Evolutionary conservation across 2,888 invertebrate species (phyloP).

Genomic region (Rhingia campestris): DNA sequence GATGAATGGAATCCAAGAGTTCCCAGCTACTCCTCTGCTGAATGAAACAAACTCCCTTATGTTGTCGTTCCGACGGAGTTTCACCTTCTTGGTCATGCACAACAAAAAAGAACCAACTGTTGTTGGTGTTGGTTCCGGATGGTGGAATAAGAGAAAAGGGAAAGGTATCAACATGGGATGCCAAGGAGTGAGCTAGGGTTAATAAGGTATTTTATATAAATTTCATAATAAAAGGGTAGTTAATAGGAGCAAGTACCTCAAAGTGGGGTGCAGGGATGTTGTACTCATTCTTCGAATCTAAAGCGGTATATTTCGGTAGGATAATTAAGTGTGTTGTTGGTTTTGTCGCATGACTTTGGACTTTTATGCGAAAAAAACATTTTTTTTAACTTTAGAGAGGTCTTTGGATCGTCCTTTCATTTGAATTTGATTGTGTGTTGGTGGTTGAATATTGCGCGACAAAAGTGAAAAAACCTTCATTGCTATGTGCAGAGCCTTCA

Average conservation of each 20-base stretch:
- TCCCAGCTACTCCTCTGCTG: background rate
- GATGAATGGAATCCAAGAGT: slow-evolving; percentile 44
- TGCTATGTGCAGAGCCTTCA: slow-evolving; percentile 27
- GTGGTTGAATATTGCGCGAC: background rate
- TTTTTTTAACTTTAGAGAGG: slow-evolving; percentile 2
- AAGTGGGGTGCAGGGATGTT: slow-evolving; percentile 2
- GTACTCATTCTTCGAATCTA: background rate
- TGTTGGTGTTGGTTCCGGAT: slow-evolving; percentile 54
- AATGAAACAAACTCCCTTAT: slow-evolving; percentile 35
- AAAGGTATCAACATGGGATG: slow-evolving; percentile 29
- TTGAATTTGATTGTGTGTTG: slow-evolving; percentile 15
- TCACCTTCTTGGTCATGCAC: slow-evolving; percentile 8
- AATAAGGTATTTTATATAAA: slow-evolving; percentile 59
- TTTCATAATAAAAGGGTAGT: slow-evolving; percentile 45
- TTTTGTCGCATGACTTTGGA: slow-evolving; percentile 1
- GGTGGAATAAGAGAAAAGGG: slow-evolving; percentile 37
- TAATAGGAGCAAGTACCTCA: slow-evolving; percentile 37
- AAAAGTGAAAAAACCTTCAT: background rate
- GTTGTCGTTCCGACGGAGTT: slow-evolving; percentile 34
- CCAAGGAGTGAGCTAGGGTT: slow-evolving; percentile 29
- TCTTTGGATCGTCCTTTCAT: slow-evolving; percentile 20
- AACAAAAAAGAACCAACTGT: slow-evolving; percentile 54
- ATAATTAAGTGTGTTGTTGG: slow-evolving; percentile 45
- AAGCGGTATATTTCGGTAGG: slow-evolving; percentile 44
- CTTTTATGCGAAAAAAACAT: slow-evolving; percentile 3